These are phyloP conservation scores for Cydia splendana DNA, from an alignment of 1,140 invertebrate genomes.

Conservation along the genomic window DNA sequence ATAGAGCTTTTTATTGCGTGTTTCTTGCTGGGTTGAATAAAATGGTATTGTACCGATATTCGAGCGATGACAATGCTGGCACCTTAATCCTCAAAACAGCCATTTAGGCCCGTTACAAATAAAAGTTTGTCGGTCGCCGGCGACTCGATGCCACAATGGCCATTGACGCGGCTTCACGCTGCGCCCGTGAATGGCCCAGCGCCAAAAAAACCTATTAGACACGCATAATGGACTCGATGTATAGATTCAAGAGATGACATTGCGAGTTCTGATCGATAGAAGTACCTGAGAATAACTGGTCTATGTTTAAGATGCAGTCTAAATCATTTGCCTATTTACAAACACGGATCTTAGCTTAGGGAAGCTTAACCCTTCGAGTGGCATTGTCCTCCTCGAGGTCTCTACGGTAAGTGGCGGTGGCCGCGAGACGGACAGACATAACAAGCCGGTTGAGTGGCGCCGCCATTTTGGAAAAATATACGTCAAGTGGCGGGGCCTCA, in stretches of 20 bases:
- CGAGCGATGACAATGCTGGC: constrained; percentile 66
- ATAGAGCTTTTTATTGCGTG: neutral
- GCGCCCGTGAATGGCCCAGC: constrained; percentile 71
- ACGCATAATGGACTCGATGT: constrained; percentile 71
- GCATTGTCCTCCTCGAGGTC: no score
- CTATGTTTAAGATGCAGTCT: constrained; percentile 16
- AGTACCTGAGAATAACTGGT: constrained; percentile 1
- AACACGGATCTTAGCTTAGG: neutral
- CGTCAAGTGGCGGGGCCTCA: no score
- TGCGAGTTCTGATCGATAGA: constrained; percentile 28
- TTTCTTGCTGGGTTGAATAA: neutral
- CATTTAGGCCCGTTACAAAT: constrained; percentile 77
- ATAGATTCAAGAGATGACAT: constrained; percentile 47
- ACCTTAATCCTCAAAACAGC: constrained; percentile 76
- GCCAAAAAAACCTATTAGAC: constrained; percentile 78
- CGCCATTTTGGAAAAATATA: no score
- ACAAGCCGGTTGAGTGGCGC: no score
- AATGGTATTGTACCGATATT: constrained; percentile 54
- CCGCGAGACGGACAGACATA: no score
- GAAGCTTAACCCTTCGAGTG: no score
- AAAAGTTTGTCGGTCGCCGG: constrained; percentile 71
- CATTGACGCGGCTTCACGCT: constrained; percentile 74
- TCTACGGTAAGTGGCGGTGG: no score
- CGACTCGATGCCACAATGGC: constrained; percentile 68
- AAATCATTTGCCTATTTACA: neutral